Base-by-base conservation (phyloP, 2,888 invertebrate genomes). In the Anoplius nigerrimus region DNA sequence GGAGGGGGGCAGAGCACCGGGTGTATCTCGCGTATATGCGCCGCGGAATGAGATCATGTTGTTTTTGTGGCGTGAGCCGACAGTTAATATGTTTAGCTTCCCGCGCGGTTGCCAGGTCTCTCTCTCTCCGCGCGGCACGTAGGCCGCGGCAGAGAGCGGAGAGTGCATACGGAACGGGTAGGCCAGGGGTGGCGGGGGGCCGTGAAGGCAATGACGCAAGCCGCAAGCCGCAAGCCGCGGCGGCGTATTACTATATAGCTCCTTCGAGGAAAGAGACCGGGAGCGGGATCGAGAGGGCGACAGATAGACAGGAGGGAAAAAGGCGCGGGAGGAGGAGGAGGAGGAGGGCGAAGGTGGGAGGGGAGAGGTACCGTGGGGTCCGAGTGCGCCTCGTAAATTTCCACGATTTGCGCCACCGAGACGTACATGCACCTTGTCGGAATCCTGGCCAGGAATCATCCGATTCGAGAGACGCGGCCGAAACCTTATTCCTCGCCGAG, bases 21-120 rank as follows among this genome's bases (percentile, higher is more conserved):
- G 62, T 70, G 71, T 69, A 69, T 75, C 73, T 73, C 64, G 71
- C 66, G 34, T 34, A 78, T 74, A 74, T 71, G 71, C 83, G 79
- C 73, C 78, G 73, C 67, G 82, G 85, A 88, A 87, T 88, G 88
- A 88, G 88, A 88, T 88, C 87, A 87, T 82, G 87, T 88, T 88
- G 87, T 88, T 88, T 88, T 88, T 87, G 88, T 85, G 87, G 87
- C 84, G 84, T 85, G 87, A 87, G 86, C 86, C 86, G 87, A 86
- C 86, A 84, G 87, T 88, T 88, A 87, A 88, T 88, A 88, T 86
- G 88, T 88, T 88, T 87, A 88, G 88, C 87, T 80, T 72, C 68
- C 67, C 72, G 83, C 83, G 81, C 76, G 68, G 85, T 84, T 84
- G 84, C 84, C 84, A 84, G 79, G 76, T 83, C 78, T 78, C 63